These are phyloP conservation scores for Diabrotica undecimpunctata DNA, from an alignment of 1,140 invertebrate genomes.

Conservation along the genomic window DNA sequence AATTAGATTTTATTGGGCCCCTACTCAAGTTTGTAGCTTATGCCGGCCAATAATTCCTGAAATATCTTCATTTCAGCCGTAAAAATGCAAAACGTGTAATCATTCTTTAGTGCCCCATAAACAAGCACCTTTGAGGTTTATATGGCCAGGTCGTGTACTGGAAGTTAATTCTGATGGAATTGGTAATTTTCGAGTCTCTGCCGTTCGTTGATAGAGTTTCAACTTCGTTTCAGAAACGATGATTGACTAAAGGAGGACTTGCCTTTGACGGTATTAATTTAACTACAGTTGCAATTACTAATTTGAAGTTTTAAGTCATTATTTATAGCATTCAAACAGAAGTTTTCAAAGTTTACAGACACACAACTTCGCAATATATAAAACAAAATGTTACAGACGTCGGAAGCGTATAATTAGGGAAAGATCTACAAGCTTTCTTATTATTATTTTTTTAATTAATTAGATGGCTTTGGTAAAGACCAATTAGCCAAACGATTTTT, in stretches of 20 bases:
- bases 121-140: constrained; percentile 5
- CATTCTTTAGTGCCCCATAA: constrained; percentile 16
- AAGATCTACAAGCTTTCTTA: too few relatives aligned
- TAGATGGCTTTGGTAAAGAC: too few relatives aligned
- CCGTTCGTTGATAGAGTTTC: neutral
- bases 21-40: neutral
- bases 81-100: constrained; percentile 13
- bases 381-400: too few relatives aligned
- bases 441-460: too few relatives aligned
- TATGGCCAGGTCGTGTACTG: constrained; percentile 3
- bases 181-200: neutral
- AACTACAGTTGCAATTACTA: neutral
- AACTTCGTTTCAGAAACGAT: neutral
- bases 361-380: too few relatives aligned
- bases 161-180: constrained; percentile 3
- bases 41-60: constrained; percentile 12
- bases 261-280: neutral
- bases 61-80: constrained; percentile 14
- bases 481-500: too few relatives aligned
- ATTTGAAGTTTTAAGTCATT: neutral
- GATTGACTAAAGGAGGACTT: neutral
- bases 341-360: too few relatives aligned
- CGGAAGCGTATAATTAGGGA: too few relatives aligned
- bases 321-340: too few relatives aligned
- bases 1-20: constrained; percentile 12